Conservation (phyloP, 2,888 invertebrate species). For the Notodonta dromedarius region DNA sequence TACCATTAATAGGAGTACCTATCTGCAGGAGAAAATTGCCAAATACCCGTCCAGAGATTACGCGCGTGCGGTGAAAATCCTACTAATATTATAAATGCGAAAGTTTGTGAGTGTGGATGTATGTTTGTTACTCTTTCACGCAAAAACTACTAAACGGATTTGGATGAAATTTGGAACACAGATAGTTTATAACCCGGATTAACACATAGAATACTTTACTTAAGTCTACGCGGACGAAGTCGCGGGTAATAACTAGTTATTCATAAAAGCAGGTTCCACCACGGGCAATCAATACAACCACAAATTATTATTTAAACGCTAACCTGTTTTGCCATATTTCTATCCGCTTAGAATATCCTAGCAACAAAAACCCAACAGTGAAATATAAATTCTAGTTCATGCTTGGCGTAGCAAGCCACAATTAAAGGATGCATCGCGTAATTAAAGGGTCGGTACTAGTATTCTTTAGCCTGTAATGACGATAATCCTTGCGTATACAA, state of each 20-base stretch:
- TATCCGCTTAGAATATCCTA: conserved; percentile 18
- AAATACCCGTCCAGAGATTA: too few relatives aligned
- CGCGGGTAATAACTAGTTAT: too few relatives aligned
- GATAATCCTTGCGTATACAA: conserved; percentile 20
- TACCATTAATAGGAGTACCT: too few relatives aligned
- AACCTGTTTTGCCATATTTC: background rate
- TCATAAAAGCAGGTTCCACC: background rate
- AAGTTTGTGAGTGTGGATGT: too few relatives aligned
- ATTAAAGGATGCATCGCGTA: conserved; percentile 49
- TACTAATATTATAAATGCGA: too few relatives aligned
- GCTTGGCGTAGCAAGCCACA: conserved; percentile 44
- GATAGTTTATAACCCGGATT: too few relatives aligned
- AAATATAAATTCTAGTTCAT: conserved; percentile 45
- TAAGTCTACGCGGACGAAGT: too few relatives aligned
- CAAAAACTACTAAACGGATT: too few relatives aligned
- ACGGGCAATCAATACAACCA: background rate
- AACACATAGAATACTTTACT: too few relatives aligned
- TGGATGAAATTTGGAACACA: too few relatives aligned
- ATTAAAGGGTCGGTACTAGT: conserved; percentile 38
- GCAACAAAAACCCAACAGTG: conserved; percentile 39
- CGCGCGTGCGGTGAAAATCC: background rate
- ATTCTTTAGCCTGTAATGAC: conserved; percentile 46
- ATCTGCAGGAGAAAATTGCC: too few relatives aligned
- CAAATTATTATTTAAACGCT: background rate
- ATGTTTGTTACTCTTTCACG: too few relatives aligned